These are phyloP conservation scores for Rhizomys pruinosus DNA, from an alignment of 2,113 vertebrate species.

Conservation along the genomic window DNA sequence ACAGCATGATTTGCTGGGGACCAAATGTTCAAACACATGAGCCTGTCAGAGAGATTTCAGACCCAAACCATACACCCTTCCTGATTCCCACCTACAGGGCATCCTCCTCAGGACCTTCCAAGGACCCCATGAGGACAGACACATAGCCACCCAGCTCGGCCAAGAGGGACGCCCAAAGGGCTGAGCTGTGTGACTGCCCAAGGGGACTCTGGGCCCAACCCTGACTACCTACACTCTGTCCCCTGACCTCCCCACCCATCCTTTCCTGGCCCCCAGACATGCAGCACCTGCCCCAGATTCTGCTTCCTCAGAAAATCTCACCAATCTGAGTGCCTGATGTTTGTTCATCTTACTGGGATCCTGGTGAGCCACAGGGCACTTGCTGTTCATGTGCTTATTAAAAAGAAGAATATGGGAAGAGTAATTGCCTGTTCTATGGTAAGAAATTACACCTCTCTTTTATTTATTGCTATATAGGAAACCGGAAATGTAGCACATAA, in stretches of 20 bases:
- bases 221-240: too few species aligned
- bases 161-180: background rate
- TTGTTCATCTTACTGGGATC: background rate
- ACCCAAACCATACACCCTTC: background rate
- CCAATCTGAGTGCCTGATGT: rapidly evolving
- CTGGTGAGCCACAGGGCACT: background rate
- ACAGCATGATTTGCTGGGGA: background rate
- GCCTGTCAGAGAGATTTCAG: background rate
- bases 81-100: background rate
- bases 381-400: slow-evolving; percentile 45
- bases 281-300: rapidly evolving
- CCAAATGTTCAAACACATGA: background rate
- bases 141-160: background rate
- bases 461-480: slow-evolving; percentile 64
- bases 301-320: background rate
- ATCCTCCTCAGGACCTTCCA: background rate
- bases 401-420: slow-evolving; percentile 45
- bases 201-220: too few species aligned
- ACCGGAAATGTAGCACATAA: slow-evolving; percentile 70
- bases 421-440: background rate
- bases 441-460: slow-evolving; percentile 55
- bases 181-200: background rate
- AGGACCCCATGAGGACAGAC: background rate
- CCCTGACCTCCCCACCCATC: too few species aligned
- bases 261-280: background rate